Evolutionary conservation across 2,113 vertebrate species (phyloP).

Genomic region (Climacteris rufus): DNA sequence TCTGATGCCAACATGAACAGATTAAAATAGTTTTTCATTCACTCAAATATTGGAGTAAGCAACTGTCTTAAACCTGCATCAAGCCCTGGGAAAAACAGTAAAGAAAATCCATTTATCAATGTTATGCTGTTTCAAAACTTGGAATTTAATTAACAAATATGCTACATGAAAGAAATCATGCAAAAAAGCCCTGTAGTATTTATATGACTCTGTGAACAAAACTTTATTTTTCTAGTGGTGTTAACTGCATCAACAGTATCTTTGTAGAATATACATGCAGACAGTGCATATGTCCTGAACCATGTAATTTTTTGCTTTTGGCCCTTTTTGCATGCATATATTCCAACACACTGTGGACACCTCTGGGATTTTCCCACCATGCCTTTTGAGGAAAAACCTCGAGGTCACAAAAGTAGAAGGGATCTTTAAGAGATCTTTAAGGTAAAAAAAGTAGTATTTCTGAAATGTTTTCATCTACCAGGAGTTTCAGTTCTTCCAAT

Average conservation of each 20-base stretch:
- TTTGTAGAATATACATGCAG: not conserved
- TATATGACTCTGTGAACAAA: not conserved
- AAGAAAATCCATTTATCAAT: not conserved
- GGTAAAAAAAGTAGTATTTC: not conserved
- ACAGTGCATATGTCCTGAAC: not conserved
- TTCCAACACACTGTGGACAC: not conserved
- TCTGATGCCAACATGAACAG: not conserved
- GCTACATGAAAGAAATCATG: not conserved
- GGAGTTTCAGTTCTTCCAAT: not conserved
- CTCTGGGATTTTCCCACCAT: conserved; percentile 17
- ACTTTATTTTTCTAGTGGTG: not conserved
- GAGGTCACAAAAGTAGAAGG: conserved; percentile 33
- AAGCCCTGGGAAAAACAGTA: not conserved
- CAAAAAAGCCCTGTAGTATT: not conserved
- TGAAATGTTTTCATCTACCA: not conserved
- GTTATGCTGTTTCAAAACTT: not conserved
- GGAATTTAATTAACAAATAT: not conserved
- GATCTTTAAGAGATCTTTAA: not conserved
- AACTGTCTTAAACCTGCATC: not conserved
- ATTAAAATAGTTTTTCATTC: not conserved
- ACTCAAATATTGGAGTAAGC: not conserved
- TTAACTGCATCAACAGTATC: not conserved
- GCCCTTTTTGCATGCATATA: not conserved
- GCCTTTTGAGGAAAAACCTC: conserved; percentile 12
- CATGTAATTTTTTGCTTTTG: not conserved